These are phyloP conservation scores for Numenius phaeopus DNA, from an alignment of 2,797 vertebrate species.

Conservation along the genomic window DNA sequence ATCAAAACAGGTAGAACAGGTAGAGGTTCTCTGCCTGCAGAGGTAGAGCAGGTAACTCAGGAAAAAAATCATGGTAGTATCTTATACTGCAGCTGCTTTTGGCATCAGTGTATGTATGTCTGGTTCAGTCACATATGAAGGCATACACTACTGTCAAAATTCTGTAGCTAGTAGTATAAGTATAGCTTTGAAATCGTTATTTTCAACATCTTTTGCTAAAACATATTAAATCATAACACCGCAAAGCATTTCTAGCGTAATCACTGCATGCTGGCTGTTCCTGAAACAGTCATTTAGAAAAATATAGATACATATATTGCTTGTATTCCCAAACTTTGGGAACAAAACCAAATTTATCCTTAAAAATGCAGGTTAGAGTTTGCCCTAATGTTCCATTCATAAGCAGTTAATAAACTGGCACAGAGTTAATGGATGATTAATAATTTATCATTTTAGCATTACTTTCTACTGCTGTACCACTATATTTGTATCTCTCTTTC, in stretches of 20 bases:
- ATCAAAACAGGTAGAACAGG: background rate
- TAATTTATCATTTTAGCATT: background rate
- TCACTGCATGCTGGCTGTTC: background rate
- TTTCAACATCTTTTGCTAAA: background rate
- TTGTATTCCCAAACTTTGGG: background rate
- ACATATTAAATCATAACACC: background rate
- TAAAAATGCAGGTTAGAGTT: background rate
- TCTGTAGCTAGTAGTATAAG: background rate
- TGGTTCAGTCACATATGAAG: background rate
- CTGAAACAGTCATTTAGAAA: background rate
- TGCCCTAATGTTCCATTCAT: background rate
- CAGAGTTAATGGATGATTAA: background rate
- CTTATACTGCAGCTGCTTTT: background rate
- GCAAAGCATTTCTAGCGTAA: background rate
- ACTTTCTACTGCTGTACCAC: background rate
- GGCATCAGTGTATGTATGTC: background rate
- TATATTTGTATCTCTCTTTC: background rate
- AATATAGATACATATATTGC: background rate
- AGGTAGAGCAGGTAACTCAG: background rate
- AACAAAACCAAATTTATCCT: background rate
- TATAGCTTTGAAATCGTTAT: background rate
- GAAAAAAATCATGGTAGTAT: fast-evolving
- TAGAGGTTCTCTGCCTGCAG: too few relatives aligned
- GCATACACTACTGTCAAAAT: background rate
- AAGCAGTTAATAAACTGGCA: background rate